Evolutionary conservation across 35 echinoderm and acorn worm species (phyloP), one percentile per base, ranked within the genome.

Genomic region (Eucidaris tribuloides): DNA sequence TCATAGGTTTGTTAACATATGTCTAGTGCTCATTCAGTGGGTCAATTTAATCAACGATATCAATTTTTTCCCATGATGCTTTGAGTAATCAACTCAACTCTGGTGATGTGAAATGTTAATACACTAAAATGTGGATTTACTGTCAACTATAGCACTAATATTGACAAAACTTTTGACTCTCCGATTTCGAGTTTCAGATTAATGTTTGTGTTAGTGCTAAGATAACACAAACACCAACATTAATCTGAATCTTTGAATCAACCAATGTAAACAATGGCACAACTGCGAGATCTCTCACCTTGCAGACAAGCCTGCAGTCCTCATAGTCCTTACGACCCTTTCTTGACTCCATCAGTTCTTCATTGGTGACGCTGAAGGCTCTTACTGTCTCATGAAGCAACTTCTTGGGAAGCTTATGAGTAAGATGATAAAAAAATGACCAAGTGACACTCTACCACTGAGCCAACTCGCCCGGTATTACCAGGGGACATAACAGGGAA

Each of bases 311-410:
- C 43, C 79, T 58, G 59, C 92, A 95, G 4, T 83, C 65, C 25
- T 95, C 82, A 56, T 82, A 82, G 35, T 88, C 54, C 29, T 77
- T 72, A 42, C 83, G 62, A 5, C 85, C 83, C 7, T 41, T 74
- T 14, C 61, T 70, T 20, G 55, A 61, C 34, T 57, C 42, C 2
- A 82, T 54, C 56, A 91, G 60, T 76, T 91, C 92, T 42, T 91
- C 92, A 78, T 96, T 90, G 15, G 92, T 96, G 35, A 96, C 63
- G 31, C 84, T 90, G 65, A 96, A 96, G 11, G 92, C 92, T 32
- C 88, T 48, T 24, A 96, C 79, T 5, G 92, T 96, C 49, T 96
- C 92, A 28, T 85, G 76, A 5, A 91, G 58, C 7, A 81, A 65
- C 63, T 86, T 81, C 79, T 60, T 76, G 15, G 88, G 83, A 45